Evolutionary conservation across 1,140 invertebrate species (phyloP), one percentile per base, ranked within the genome.

Genomic region (Formica selysi): DNA sequence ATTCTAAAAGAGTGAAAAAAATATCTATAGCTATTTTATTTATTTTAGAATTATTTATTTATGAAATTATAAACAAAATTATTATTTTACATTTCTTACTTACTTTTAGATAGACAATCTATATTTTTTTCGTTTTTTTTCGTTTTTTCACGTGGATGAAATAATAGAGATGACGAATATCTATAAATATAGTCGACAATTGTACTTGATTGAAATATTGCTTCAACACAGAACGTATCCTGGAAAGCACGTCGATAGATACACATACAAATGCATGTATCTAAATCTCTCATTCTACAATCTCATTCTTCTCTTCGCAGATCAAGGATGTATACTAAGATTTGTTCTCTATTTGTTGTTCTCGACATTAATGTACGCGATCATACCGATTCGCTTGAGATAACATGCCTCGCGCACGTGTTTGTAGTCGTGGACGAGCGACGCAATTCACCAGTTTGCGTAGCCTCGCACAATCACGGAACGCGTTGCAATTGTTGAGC

Each of bases 401-500:
- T 62, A 83, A 68, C 79, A 44, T 16, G 6, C 5, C 59, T 29
- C 13, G 44, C 68, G 10, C 51, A 48, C 22, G 64, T 51, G 19
- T 57, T 54, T 38, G 32, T n/a, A 73, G 67, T 59, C 54, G 54
- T 29, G 79, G 67, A 81, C 44, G 67, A 73, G 79, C 54, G 48
- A 62, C 68, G 54, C 68, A 71, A 32, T 83, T 83, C 61, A 79
- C 62, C 48, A 67, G 44, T 61, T 85, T 76, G 62, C 61, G 51
- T 54, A 79, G 73, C 44, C 81, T 65, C 41, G 74, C 81, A 64
- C 81, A 76, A 76, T 76, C 68, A 38, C 36, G 73, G 59, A 84
- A 64, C 73, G n/a, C 73, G 59, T 78, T 61, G 70, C 61, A 74
- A 76, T 85, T 76, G 73, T 76, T 85, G 59, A 57, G 36, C 81